A percentile compares a stretch with the other conserved stretches of the same genome.
Evolutionary conservation across 2,888 invertebrate genomes (phyloP).

Genomic region (Megalurothrips usitatus): DNA sequence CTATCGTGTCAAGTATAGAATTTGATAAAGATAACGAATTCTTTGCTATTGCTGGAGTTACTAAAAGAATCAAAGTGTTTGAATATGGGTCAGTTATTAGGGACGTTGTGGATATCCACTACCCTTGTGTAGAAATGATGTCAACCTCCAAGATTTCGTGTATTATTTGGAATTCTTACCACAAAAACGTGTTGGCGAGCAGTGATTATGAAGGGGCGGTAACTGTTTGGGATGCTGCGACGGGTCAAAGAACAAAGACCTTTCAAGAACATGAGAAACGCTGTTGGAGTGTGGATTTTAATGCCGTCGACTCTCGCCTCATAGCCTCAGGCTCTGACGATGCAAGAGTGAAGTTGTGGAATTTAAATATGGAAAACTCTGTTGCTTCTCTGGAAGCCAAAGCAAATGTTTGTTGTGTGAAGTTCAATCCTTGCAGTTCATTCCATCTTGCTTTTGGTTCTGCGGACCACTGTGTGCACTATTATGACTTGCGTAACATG

Average conservation of each 20-base stretch:
- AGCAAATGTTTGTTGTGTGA: constrained; percentile 93
- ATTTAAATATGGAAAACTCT: constrained; percentile 78
- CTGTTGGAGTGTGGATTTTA: constrained; percentile 95
- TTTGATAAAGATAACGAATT: constrained; percentile 94
- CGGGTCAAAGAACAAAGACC: constrained; percentile 67
- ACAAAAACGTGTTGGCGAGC: constrained; percentile 80
- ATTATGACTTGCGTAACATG: constrained; percentile 85
- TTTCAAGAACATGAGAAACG: constrained; percentile 90
- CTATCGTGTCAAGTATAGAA: constrained; percentile 86
- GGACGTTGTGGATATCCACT: constrained; percentile 85
- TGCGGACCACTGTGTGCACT: constrained; percentile 96
- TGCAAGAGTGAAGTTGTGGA: constrained; percentile 88
- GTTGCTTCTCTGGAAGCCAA: constrained; percentile 86
- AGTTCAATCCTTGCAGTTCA: constrained; percentile 78
- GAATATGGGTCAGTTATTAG: constrained; percentile 81
- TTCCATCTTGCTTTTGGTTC: constrained; percentile 90
- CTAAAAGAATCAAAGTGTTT: constrained; percentile 89
- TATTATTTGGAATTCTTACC: constrained; percentile 90
- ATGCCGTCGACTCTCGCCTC: constrained; percentile 80
- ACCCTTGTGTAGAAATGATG: constrained; percentile 86
- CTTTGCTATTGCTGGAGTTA: constrained; percentile 93
- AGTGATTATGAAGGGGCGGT: constrained; percentile 94
- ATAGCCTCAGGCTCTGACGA: constrained; percentile 92
- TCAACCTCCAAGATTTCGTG: constrained; percentile 92
- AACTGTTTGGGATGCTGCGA: constrained; percentile 85